Evolutionary conservation across 2,797 vertebrate genomes (phyloP), one percentile per base, ranked within the genome.

Genomic region (Melanogrammus aeglefinus): DNA sequence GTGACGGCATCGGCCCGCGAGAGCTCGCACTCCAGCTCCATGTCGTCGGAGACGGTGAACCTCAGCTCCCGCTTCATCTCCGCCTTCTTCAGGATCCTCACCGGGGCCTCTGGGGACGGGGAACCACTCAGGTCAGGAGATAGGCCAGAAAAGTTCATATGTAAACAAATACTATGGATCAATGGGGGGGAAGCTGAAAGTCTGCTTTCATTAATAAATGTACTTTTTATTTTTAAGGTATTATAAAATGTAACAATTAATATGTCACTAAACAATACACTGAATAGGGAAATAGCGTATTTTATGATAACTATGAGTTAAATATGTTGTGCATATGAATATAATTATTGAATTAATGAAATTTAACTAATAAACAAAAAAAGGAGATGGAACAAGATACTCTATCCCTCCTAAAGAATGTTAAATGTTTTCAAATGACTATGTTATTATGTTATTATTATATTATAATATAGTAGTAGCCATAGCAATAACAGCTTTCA

Each of bases 1-100:
- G 95, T 89, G 0, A 91, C 84, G 2, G 82, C 94, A 0, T 92
- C 93, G n/a, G 91, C 81, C 0, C 94, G 90, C 0, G 97, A 98
- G 79, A 99, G 95, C 81, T 93, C 93, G 80, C 97, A 97, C 80
- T 95, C 96, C 86, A 99, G 88, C 82, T 94, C 94, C 35, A 98
- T 91, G 85, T 98, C 96, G 70, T 96, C 94, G 7, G 94, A 94
- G 74, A 94, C 88, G 77, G 35, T 76, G 78, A 92, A 95, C 75
- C 63, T 88, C 29, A 89, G 82, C 2, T 72, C 81, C 5, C 87
- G 94, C 0, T 87, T 93, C 16, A 95, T 85, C 78, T 93, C 84
- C 0, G 92, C 91, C 85, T 90, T 96, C 83, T 92, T 92, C 76
- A 96, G 85, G 78, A 98, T 96, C 80, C 81, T 91, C 79, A 96